Conservation (phyloP, 2,888 invertebrate genomes). For the Conomelus anceps region DNA sequence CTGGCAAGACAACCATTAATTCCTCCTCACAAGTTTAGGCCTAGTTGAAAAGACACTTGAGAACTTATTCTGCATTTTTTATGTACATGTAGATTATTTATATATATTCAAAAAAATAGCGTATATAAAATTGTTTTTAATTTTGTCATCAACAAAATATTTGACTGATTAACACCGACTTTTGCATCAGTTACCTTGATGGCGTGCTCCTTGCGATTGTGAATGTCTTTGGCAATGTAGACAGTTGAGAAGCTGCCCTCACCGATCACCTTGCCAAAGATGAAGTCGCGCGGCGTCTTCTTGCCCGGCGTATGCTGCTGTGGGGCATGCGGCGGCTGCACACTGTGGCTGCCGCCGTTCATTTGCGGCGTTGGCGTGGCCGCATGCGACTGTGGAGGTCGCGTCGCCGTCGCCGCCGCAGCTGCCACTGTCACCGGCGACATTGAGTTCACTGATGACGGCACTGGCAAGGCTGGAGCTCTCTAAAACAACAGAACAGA, state of each 20-base stretch:
- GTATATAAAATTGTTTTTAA: too few species aligned
- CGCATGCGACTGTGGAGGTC: background rate
- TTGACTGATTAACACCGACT: too few species aligned
- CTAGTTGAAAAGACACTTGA: too few species aligned
- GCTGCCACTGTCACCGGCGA: background rate
- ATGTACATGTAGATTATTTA: too few species aligned
- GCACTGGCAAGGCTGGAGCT: background rate
- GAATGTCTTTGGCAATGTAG: constrained; percentile 86
- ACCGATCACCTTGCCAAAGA: constrained; percentile 91
- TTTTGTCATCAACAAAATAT: too few species aligned
- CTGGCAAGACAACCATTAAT: too few species aligned
- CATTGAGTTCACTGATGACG: background rate
- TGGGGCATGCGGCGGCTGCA: constrained; percentile 36
- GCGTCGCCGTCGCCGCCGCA: background rate
- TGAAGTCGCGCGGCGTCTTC: constrained; percentile 78
- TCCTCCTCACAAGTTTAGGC: too few species aligned
- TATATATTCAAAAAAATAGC: too few species aligned
- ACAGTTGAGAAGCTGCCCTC: constrained; percentile 96
- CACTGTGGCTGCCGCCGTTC: constrained; percentile 36
- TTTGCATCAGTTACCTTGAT: constrained; percentile 78
- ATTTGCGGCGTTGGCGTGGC: constrained; percentile 25
- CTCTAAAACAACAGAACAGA: background rate
- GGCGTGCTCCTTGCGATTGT: constrained; percentile 85
- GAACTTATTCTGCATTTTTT: too few species aligned
- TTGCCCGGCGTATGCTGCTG: constrained; percentile 49